Percentiles rank a stretch among this genome's conserved stretches.
These are phyloP conservation scores for Anolis sagrei DNA, from an alignment of 2,113 vertebrate species.

Conservation along the genomic window DNA sequence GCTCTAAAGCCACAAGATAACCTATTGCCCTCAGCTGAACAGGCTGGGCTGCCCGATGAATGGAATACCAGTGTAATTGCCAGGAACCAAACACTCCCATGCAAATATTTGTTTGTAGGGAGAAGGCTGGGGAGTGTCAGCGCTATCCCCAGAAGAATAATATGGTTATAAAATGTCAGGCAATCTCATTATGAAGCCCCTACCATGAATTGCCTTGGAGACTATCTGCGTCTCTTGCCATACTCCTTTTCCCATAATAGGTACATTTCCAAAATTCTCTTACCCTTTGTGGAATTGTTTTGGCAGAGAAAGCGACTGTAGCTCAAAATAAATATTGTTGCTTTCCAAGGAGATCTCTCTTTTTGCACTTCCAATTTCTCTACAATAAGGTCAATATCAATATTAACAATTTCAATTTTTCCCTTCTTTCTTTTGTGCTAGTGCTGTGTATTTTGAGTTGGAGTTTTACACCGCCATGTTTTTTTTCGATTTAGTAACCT, in stretches of 20 bases:
- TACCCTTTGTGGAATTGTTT: not conserved
- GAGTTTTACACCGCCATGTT: too few relatives aligned
- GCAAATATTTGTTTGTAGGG: slow-evolving; percentile 13
- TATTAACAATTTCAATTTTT: too few relatives aligned
- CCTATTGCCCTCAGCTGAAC: too few relatives aligned
- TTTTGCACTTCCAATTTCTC: too few relatives aligned
- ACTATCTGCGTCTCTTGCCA: not conserved
- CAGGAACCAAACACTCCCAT: not conserved
- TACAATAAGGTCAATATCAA: too few relatives aligned
- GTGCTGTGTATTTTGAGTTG: too few relatives aligned
- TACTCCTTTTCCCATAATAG: not conserved
- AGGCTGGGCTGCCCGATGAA: not conserved
- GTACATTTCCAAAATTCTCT: too few relatives aligned
- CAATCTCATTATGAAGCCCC: not conserved
- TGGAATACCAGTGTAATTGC: not conserved
- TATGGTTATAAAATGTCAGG: not conserved
- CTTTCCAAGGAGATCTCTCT: not conserved
- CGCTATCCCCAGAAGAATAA: not conserved
- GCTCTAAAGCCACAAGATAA: not conserved
- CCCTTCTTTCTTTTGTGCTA: too few relatives aligned
- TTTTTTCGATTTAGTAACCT: too few relatives aligned
- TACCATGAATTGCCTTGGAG: not conserved
- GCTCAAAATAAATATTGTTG: not conserved
- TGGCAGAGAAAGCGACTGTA: not conserved
- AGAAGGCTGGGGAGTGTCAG: not conserved